phyloP scores from a whole-genome alignment of 2,888 invertebrate species.

The Unio delphinus region DNA sequence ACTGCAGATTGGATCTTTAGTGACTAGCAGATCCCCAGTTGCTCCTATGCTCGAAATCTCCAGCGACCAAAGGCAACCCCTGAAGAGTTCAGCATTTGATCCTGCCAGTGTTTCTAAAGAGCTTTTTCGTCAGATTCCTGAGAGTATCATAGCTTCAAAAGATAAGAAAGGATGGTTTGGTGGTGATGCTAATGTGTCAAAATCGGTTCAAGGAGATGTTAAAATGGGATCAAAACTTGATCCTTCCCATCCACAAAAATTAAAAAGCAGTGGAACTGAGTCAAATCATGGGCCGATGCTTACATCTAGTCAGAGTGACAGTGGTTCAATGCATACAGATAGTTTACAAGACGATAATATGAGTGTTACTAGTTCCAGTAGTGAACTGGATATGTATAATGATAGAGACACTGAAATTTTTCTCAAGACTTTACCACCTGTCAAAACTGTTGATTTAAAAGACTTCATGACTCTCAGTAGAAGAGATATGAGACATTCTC shows the following conservation, averaged over 20 bases:
- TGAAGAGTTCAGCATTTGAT: too few relatives aligned
- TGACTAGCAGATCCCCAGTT: not conserved
- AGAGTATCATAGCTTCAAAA: constrained; percentile 54
- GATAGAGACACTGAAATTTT: constrained; percentile 48
- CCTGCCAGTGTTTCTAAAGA: constrained; percentile 26
- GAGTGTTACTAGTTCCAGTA: constrained; percentile 42
- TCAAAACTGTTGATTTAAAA: constrained; percentile 41
- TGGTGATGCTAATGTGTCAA: too few relatives aligned
- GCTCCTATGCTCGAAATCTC: too few relatives aligned
- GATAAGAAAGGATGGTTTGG: constrained; percentile 33
- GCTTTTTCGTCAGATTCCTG: constrained; percentile 62
- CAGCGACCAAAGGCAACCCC: not conserved
- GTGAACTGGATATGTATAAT: constrained; percentile 37
- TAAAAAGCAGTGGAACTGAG: too few relatives aligned
- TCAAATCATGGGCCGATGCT: too few relatives aligned
- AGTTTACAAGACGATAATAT: constrained; percentile 28
- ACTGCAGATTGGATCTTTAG: too few relatives aligned
- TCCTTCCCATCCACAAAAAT: too few relatives aligned
- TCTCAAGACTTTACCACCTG: constrained; percentile 47
- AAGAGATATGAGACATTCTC: constrained; percentile 28
- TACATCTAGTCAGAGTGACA: too few relatives aligned
- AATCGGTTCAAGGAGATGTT: too few relatives aligned
- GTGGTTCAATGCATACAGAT: not conserved
- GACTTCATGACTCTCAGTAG: constrained; percentile 25
- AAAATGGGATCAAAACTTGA: too few relatives aligned